Evolutionary conservation across 2,113 vertebrate species (phyloP).

Genomic region (Tyto alba): DNA sequence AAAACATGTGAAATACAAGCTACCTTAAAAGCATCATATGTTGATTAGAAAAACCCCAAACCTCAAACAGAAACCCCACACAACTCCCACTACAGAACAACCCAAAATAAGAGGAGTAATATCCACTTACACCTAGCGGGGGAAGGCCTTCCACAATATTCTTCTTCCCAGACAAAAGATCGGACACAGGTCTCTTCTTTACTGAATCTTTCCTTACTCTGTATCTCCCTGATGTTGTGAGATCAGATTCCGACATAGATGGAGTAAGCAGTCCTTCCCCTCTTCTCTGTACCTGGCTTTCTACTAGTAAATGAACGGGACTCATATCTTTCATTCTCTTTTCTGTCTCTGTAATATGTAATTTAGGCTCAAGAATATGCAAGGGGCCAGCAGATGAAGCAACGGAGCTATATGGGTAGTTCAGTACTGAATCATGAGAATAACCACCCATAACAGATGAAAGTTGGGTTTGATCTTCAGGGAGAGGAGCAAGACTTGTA

Average conservation of each 20-base stretch:
- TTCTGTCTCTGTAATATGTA: conserved; percentile 75
- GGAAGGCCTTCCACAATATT: conserved; percentile 87
- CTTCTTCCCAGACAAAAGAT: conserved; percentile 85
- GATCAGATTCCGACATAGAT: conserved; percentile 89
- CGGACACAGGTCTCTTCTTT: conserved; percentile 88
- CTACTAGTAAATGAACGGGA: conserved; percentile 53
- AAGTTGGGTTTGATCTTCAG: conserved; percentile 58
- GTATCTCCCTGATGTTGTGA: conserved; percentile 80
- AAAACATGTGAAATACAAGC: too few species aligned
- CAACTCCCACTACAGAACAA: background rate
- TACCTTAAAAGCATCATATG: background rate
- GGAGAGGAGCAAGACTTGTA: conserved; percentile 68
- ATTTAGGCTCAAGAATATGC: conserved; percentile 80
- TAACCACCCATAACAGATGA: conserved; percentile 65
- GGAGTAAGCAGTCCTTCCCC: conserved; percentile 80
- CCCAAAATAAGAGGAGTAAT: background rate
- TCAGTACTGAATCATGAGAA: conserved; percentile 71
- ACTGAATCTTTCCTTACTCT: conserved; percentile 80
- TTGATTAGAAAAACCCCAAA: background rate
- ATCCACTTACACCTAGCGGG: conserved; percentile 83
- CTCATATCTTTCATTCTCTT: conserved; percentile 61
- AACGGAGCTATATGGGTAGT: conserved; percentile 75
- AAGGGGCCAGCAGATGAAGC: conserved; percentile 65
- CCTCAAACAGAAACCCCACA: background rate
- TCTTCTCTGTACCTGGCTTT: conserved; percentile 63